phyloP scores from a whole-genome alignment of 2,113 vertebrate species.

The Alexandromys fortis region DNA sequence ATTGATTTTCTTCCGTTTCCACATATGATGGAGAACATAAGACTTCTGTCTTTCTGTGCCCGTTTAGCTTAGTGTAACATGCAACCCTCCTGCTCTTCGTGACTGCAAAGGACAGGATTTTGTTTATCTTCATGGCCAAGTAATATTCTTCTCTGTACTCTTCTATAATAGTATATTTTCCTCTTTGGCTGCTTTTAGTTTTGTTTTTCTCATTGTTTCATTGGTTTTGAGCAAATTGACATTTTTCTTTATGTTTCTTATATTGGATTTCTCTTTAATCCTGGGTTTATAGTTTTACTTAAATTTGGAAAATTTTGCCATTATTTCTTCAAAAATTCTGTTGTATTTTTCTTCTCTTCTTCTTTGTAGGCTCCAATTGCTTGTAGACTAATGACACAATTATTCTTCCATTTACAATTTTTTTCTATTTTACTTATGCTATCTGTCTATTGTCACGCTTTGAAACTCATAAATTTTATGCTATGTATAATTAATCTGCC shows the following conservation, averaged over 20 bases:
- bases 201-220: neutral
- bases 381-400: neutral
- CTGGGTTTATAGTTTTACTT: neutral
- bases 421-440: neutral
- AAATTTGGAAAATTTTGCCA: neutral
- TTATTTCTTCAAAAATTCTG: neutral
- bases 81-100: too few species aligned
- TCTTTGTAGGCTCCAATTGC: neutral
- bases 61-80: neutral
- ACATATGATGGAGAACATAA: neutral
- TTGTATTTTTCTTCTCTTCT: neutral
- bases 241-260: neutral
- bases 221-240: neutral
- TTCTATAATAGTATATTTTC: neutral
- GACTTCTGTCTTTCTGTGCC: neutral
- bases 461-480: neutral
- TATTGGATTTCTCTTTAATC: neutral
- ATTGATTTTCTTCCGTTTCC: neutral
- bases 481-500: neutral
- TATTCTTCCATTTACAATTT: neutral
- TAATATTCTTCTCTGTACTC: neutral
- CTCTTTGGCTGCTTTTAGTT: neutral
- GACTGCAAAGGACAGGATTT: neutral
- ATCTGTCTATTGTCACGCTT: neutral
- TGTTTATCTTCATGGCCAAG: neutral